phyloP scores from a whole-genome alignment of 1,140 invertebrate genomes.

The Scaptomyza graminum region DNA sequence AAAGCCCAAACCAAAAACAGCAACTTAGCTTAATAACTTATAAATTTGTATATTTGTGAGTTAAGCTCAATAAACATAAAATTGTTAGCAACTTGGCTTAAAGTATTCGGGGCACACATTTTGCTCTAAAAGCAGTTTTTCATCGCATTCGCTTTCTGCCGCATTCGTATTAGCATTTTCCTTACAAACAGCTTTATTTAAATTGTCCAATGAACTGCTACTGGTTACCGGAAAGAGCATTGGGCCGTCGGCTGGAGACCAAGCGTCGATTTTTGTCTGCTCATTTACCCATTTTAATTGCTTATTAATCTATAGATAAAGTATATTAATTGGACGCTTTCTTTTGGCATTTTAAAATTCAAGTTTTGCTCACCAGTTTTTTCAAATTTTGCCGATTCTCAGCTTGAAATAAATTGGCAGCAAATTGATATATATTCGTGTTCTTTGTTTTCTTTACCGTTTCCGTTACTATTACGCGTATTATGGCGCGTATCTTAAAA shows the following conservation, averaged over 20 bases:
- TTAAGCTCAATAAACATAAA: slow-evolving; percentile 14
- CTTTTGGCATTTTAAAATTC: not conserved
- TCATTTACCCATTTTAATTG: slow-evolving; percentile 51
- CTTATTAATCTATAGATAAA: slow-evolving; percentile 54
- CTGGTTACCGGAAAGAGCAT: slow-evolving; percentile 23
- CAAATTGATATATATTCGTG: slow-evolving; percentile 31
- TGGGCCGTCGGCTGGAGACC: slow-evolving; percentile 34
- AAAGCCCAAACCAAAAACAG: slow-evolving; percentile 21
- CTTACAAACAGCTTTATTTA: slow-evolving; percentile 3
- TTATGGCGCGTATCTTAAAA: slow-evolving; percentile 51
- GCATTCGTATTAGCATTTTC: not conserved
- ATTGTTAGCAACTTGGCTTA: slow-evolving; percentile 42
- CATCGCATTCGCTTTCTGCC: not conserved
- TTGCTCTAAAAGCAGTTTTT: not conserved
- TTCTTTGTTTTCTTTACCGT: slow-evolving; percentile 27
- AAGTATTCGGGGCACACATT: slow-evolving; percentile 49
- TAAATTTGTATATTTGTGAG: not conserved
- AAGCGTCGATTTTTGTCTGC: slow-evolving; percentile 22
- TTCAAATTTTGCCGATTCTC: slow-evolving; percentile 16
- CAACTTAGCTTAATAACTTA: not conserved
- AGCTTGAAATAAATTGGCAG: slow-evolving; percentile 30
- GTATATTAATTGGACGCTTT: not conserved
- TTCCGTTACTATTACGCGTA: slow-evolving; percentile 47
- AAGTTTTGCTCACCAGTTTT: slow-evolving; percentile 21
- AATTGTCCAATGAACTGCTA: not conserved